Evolutionary conservation across 2,797 vertebrate genomes (phyloP).

Genomic region (Sebastiscus tertius): DNA sequence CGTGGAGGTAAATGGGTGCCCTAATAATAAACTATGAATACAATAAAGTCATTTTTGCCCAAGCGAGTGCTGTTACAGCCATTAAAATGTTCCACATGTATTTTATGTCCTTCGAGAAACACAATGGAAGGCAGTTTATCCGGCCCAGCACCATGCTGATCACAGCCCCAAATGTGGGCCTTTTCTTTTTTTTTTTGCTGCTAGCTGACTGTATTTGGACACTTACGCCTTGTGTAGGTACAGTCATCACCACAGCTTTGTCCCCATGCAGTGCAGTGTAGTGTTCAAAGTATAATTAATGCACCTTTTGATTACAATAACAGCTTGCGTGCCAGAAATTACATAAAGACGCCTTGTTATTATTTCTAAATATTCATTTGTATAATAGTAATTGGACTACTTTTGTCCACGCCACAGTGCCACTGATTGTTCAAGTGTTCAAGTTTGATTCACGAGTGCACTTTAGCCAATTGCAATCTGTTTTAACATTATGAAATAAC

Average conservation of each 20-base stretch:
- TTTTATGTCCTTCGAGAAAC: slow-evolving; percentile 30
- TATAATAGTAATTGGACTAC: slow-evolving; percentile 39
- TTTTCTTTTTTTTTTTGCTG: slow-evolving; percentile 25
- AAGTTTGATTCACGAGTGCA: slow-evolving; percentile 31
- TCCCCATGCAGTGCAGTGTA: background rate
- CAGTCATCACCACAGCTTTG: slow-evolving; percentile 31
- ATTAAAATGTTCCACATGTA: slow-evolving; percentile 35
- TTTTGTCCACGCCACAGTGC: slow-evolving; percentile 24
- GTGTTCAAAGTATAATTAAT: slow-evolving; percentile 15
- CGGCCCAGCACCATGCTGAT: slow-evolving; percentile 30
- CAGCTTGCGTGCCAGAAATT: slow-evolving; percentile 9
- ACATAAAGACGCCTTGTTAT: slow-evolving; percentile 6
- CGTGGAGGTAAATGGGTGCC: slow-evolving; percentile 26
- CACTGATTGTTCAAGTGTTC: slow-evolving; percentile 40
- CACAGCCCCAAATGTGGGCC: slow-evolving; percentile 6
- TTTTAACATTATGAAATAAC: slow-evolving; percentile 29
- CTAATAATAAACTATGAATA: slow-evolving; percentile 38
- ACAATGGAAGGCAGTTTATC: slow-evolving; percentile 19
- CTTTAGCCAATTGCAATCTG: slow-evolving; percentile 20
- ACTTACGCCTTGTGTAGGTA: background rate
- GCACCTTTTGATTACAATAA: slow-evolving; percentile 46
- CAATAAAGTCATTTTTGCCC: slow-evolving; percentile 33
- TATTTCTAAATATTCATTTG: slow-evolving; percentile 30
- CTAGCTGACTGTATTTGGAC: background rate
- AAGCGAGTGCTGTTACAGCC: slow-evolving; percentile 22